These are phyloP conservation scores for Holothuria glaberrima DNA, from an alignment of 35 echinoderm and acorn worm genomes.

Conservation along the genomic window DNA sequence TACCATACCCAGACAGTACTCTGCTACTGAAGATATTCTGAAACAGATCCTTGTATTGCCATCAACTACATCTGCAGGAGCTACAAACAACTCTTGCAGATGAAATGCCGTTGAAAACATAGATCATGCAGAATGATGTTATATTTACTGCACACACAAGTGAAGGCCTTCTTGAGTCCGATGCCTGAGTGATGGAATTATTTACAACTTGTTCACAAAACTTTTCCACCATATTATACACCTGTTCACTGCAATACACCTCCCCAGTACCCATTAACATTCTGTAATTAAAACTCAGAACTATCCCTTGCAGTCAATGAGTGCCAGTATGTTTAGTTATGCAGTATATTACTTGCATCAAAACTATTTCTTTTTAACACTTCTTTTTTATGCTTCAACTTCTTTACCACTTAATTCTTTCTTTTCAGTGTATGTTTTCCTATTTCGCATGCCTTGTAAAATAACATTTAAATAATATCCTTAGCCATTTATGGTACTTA, in stretches of 20 bases:
- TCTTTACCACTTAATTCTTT: not conserved
- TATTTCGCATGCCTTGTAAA: not conserved
- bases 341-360: not conserved
- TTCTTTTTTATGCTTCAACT: not conserved
- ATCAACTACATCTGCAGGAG: not conserved
- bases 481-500: not conserved
- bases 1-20: not conserved
- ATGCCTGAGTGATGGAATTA: not conserved
- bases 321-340: too few relatives aligned
- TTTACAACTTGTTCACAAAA: not conserved
- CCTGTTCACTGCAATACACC: not conserved
- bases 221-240: not conserved
- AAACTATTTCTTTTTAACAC: not conserved
- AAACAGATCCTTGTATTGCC: not conserved
- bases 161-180: not conserved
- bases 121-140: not conserved
- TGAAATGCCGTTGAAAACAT: not conserved
- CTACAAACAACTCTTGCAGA: not conserved
- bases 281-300: not conserved
- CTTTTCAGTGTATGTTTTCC: not conserved
- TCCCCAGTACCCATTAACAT: not conserved
- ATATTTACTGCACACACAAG: not conserved
- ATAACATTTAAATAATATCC: not conserved
- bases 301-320: too few relatives aligned
- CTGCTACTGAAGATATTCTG: not conserved